phyloP scores from a whole-genome alignment of 2,888 invertebrate genomes.

The Brachypterus glaber region DNA sequence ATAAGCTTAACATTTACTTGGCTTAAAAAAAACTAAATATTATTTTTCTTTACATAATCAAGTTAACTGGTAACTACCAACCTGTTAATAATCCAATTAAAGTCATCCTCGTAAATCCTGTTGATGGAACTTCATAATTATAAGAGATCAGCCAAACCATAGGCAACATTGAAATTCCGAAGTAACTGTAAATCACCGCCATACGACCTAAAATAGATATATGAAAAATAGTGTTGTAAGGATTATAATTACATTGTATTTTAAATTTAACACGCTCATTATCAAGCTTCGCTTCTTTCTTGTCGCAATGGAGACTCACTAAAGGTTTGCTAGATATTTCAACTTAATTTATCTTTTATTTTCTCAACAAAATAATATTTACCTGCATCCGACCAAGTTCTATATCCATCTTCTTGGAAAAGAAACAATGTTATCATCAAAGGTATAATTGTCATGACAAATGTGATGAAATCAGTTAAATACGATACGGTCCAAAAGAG shows the following conservation, averaged over 20 bases:
- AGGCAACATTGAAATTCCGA: conserved; percentile 64
- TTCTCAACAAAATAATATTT: too few relatives aligned
- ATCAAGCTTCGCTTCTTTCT: too few relatives aligned
- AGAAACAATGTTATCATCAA: conserved; percentile 52
- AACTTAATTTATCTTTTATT: too few relatives aligned
- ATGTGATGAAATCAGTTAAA: conserved; percentile 58
- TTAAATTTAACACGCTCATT: too few relatives aligned
- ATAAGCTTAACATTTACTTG: too few relatives aligned
- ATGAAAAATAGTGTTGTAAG: background rate
- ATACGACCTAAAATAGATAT: conserved; percentile 47
- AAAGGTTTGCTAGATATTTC: too few relatives aligned
- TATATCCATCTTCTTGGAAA: conserved; percentile 59
- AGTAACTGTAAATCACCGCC: conserved; percentile 53
- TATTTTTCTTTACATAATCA: too few relatives aligned
- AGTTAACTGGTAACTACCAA: too few relatives aligned
- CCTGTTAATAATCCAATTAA: conserved; percentile 66
- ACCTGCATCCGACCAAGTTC: conserved; percentile 45
- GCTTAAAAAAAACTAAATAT: too few relatives aligned
- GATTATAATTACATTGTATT: too few relatives aligned
- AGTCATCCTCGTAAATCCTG: conserved; percentile 64
- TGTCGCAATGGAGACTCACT: too few relatives aligned
- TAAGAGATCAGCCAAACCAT: conserved; percentile 61
- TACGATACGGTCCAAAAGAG: conserved; percentile 63
- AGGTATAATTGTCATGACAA: conserved; percentile 47
- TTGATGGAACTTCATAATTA: conserved; percentile 61